Base-by-base conservation (phyloP, 1,140 invertebrate genomes). In the Tigriopus japonicus region DNA sequence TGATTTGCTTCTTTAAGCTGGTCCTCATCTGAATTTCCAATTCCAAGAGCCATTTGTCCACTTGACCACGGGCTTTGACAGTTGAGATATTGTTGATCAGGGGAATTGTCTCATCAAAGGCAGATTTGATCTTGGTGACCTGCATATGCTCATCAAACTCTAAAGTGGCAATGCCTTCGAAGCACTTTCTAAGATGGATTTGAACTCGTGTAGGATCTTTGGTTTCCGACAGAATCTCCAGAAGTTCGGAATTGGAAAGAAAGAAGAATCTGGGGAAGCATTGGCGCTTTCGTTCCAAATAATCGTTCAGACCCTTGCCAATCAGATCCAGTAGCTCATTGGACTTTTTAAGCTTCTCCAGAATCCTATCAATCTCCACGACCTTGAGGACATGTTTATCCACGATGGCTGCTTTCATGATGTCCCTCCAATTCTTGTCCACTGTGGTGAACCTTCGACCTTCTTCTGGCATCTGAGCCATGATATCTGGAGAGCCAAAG, bases 191-290 rank as follows among this genome's bases (percentile, higher is more conserved):
- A 56, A 97, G 74, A 77, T 96, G 90, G n/a, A 89, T 90, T 70
- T 96, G 91, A n/a, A 97, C 88, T 64, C 85, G 84, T 63, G 49
- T 69, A 68, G 92, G 92, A 77, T 96, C 90, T 74, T 95, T 96
- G 0, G 92, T 95, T 73, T 96, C 89, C 0, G 91, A 94, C 42
- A 98, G 72, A 67, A 97, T 96, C 75, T 96, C 93, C 17, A 97
- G 73, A 23, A 98, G 71, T 70, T 97, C 92, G 69, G 96, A 91
- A 70, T 97, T 96, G 6, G 93, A 96, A 15, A 98, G 73, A 73
- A 97, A 97, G 79, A 96, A 97, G 76, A 98, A 96, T 64, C 90
- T 75, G 3, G 93, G 88, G 73, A 96, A 98, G 68, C 81, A 93
- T 0, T 95, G 74, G 23, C 92, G 77, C 69, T 97, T 96, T 76